A percentile compares a stretch with the other conserved stretches of the same genome.
These are phyloP conservation scores for Euzetes globulus DNA, from an alignment of 2,888 invertebrate species.

Conservation along the genomic window DNA sequence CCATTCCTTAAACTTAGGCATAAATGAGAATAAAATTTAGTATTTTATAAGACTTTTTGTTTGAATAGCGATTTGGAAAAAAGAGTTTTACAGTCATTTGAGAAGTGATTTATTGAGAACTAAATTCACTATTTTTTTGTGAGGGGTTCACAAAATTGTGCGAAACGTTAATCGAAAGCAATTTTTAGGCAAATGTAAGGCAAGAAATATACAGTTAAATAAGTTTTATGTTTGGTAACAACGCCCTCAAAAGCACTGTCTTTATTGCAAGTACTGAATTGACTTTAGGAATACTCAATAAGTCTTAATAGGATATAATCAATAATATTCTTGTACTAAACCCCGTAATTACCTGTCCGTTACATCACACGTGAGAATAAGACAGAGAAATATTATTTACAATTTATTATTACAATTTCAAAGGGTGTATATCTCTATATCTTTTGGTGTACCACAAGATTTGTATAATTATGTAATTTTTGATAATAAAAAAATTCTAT, in stretches of 20 bases:
- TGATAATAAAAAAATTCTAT: neutral
- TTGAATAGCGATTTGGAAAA: neutral
- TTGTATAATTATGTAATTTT: constrained; percentile 12
- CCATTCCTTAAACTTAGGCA: neutral
- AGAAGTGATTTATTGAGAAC: neutral
- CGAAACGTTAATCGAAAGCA: neutral
- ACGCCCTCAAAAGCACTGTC: constrained; percentile 1
- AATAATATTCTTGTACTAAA: neutral
- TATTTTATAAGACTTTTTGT: neutral
- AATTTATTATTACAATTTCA: neutral
- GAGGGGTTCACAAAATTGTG: neutral
- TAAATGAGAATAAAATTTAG: neutral
- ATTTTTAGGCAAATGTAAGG: neutral
- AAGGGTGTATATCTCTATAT: neutral
- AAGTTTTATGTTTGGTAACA: neutral
- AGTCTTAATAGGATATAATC: neutral
- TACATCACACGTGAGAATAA: neutral
- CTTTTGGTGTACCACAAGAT: neutral
- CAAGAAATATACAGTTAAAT: neutral
- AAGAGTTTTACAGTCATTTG: neutral
- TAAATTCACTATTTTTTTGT: neutral
- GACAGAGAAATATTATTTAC: constrained; percentile 1
- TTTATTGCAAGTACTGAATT: neutral
- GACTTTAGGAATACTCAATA: neutral
- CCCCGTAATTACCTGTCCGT: neutral